Evolutionary conservation across 2,888 invertebrate genomes (phyloP).

Genomic region (Diarsia rubi): DNA sequence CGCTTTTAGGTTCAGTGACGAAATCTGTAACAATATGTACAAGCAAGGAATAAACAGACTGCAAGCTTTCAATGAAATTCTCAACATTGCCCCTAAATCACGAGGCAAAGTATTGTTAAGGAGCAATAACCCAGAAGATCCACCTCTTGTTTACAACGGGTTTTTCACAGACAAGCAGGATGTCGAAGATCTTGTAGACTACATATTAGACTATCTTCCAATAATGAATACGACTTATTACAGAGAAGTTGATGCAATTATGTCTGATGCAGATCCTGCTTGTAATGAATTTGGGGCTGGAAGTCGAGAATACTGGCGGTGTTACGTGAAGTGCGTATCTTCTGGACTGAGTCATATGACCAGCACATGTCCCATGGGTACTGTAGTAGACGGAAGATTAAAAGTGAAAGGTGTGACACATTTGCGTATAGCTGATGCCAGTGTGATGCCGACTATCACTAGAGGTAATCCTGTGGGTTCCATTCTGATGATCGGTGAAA

Average conservation of each 20-base stretch:
- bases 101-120: constrained; percentile 68
- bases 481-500: constrained; percentile 72
- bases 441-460: constrained; percentile 67
- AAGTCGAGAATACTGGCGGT: constrained; percentile 72
- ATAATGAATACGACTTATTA: constrained; percentile 70
- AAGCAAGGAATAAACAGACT: constrained; percentile 44
- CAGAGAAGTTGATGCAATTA: constrained; percentile 61
- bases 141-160: constrained; percentile 66
- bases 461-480: constrained; percentile 66
- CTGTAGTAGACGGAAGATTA: constrained; percentile 69
- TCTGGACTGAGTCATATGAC: constrained; percentile 69
- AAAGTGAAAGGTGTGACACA: constrained; percentile 65
- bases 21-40: constrained; percentile 66
- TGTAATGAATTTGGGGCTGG: constrained; percentile 61
- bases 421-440: constrained; percentile 69
- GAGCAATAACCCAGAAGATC: constrained; percentile 65
- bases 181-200: constrained; percentile 62
- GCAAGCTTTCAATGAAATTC: constrained; percentile 64
- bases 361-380: constrained; percentile 72
- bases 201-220: constrained; percentile 62
- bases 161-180: constrained; percentile 67
- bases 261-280: constrained; percentile 60
- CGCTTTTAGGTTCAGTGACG: constrained; percentile 87
- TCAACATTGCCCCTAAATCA: constrained; percentile 80
- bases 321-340: constrained; percentile 67